A percentile compares a stretch with the other conserved stretches of the same genome.
These are phyloP conservation scores for Prenolepis imparis DNA, from an alignment of 2,888 invertebrate genomes.

Conservation along the genomic window DNA sequence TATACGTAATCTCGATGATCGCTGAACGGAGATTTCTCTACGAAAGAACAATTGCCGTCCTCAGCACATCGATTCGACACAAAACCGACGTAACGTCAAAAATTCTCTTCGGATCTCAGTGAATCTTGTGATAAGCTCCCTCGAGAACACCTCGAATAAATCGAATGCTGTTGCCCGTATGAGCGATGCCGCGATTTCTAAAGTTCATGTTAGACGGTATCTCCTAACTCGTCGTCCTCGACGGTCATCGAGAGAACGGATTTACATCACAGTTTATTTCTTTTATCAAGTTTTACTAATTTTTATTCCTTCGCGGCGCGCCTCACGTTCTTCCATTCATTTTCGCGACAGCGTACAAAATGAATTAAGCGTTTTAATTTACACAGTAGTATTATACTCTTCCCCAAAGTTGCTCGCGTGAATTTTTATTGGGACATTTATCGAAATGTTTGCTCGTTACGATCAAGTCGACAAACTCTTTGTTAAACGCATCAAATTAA, in stretches of 20 bases:
- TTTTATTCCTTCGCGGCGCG: conserved; percentile 14
- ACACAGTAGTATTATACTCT: conserved; percentile 45
- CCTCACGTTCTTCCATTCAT: conserved; percentile 30
- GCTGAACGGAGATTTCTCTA: conserved; percentile 44
- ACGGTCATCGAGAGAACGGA: conserved; percentile 43
- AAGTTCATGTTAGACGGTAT: conserved; percentile 33
- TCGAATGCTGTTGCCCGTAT: conserved; percentile 34
- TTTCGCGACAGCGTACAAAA: conserved; percentile 20
- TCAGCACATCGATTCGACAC: conserved; percentile 81
- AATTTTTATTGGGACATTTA: conserved; percentile 49
- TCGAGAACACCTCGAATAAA: conserved; percentile 39
- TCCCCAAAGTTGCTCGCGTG: conserved; percentile 33
- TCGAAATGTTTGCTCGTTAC: conserved; percentile 8
- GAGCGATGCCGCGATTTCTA: conserved; percentile 32
- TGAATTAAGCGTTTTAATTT: conserved; percentile 53
- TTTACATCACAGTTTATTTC: conserved; percentile 11
- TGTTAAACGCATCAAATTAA: conserved; percentile 16
- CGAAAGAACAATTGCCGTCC: conserved; percentile 80
- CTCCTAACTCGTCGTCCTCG: conserved; percentile 29
- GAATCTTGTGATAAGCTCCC: conserved; percentile 9
- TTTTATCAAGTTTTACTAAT: conserved; percentile 16
- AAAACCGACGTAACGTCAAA: conserved; percentile 61
- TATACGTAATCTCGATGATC: conserved; percentile 51
- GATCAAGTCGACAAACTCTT: conserved; percentile 13
- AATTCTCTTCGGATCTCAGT: conserved; percentile 45